Base-by-base conservation (phyloP, 2,888 invertebrate species). In the Saturnia japonica region DNA sequence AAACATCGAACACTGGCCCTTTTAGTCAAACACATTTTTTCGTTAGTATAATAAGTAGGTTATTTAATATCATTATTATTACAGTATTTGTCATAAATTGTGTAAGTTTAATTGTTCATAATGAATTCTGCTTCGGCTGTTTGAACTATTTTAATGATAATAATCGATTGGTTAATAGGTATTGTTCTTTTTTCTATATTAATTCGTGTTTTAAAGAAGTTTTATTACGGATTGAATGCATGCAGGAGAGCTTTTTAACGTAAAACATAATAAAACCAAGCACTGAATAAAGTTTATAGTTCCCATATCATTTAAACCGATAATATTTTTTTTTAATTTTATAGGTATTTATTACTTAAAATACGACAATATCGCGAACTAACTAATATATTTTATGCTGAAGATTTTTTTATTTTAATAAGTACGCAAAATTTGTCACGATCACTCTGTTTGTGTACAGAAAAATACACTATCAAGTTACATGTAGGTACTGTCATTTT, bases 1-100 rank as follows among this genome's bases (percentile, higher is more conserved):
- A n/a, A 89, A 90, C 90, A 91, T 91, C 89, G 89, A 93, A 91
- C 88, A 89, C 89, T 88, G 91, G 89, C 89, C 84, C 87, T 85
- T 81, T 88, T 91, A 92, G 91, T 93, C 91, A 91, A 90, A 87
- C 82, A 82, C 78, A 75, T 73, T 82, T 89, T 91, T n/a, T 91
- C 81, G 87, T 91, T 92, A 91, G 90, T n/a, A n/a, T n/a, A 78
- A 82, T 91, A 91, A 91, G 90, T 91, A 90, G 91, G 22, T 54
- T 54, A 54, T 91, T 28, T 60, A 60, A 12, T 11, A 12, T 47
- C 11, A n/a, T 57, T 60, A 91, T 87, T 40, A 80, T 81, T 85
- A 83, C 81, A 83, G 79, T 84, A 82, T 82, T 82, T 85, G 79
- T 75, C 64, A 9, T 64, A 28, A 60, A 77, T 82, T 64, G 81